A percentile compares a stretch with the other conserved stretches of the same genome.
Evolutionary conservation across 2,113 vertebrate species (phyloP).

Genomic region (Rynchops niger): DNA sequence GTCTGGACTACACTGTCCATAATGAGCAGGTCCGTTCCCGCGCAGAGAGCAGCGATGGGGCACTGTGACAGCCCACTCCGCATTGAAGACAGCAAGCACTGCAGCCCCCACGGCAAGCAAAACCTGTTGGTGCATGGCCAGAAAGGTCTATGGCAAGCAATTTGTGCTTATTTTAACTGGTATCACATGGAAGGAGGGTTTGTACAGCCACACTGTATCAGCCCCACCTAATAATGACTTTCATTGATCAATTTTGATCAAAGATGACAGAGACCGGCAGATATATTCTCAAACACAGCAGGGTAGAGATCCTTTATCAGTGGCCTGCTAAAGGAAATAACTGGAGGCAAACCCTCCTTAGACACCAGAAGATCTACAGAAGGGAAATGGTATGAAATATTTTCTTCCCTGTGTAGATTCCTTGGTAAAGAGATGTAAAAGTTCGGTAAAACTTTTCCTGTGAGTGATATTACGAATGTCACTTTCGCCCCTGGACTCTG

Average conservation of each 20-base stretch:
- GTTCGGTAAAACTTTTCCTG: not conserved
- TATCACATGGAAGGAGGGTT: not conserved
- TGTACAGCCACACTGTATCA: not conserved
- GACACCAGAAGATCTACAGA: not conserved
- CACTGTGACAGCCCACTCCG: too few relatives aligned
- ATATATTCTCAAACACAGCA: not conserved
- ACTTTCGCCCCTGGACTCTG: not conserved
- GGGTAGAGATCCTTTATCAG: not conserved
- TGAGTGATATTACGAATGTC: not conserved
- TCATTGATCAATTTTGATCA: not conserved
- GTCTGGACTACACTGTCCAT: not conserved
- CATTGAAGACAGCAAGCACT: not conserved
- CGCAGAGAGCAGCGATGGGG: not conserved
- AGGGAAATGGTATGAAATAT: not conserved
- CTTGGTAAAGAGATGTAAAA: not conserved
- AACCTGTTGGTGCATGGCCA: not conserved
- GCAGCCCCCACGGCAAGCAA: not conserved
- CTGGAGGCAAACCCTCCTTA: not conserved
- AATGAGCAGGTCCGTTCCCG: rapidly evolving
- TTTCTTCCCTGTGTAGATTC: not conserved
- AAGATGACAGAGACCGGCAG: not conserved
- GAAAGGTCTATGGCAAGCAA: not conserved
- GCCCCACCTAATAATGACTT: not conserved
- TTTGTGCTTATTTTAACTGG: not conserved
- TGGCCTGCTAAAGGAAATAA: not conserved